Evolutionary conservation across 2,113 vertebrate species (phyloP).

Genomic region (Otus sunia): DNA sequence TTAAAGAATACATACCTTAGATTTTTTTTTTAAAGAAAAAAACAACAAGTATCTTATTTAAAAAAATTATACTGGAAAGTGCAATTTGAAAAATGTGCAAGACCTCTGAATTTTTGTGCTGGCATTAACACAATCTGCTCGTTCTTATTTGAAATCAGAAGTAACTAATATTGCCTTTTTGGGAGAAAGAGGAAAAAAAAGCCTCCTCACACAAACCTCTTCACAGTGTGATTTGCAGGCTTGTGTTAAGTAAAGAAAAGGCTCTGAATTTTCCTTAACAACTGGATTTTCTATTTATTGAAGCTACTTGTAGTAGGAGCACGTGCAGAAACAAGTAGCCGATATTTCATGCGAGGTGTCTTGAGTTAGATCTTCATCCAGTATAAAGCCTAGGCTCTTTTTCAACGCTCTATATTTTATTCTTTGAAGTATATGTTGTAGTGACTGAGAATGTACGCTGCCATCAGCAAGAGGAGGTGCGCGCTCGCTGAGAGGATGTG

Average conservation of each 20-base stretch:
- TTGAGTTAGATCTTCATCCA: slow-evolving; percentile 61
- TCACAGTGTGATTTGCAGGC: neutral
- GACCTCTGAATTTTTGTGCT: slow-evolving; percentile 71
- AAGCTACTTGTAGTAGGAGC: neutral
- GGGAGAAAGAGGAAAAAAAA: neutral
- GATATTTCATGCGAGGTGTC: neutral
- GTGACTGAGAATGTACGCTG: slow-evolving; percentile 65
- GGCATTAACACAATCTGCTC: slow-evolving; percentile 54
- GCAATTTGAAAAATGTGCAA: slow-evolving; percentile 75
- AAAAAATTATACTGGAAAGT: slow-evolving; percentile 80
- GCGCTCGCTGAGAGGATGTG: neutral
- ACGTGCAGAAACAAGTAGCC: slow-evolving; percentile 16
- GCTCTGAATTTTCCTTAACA: slow-evolving; percentile 45
- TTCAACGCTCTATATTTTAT: slow-evolving; percentile 52
- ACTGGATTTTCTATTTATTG: slow-evolving; percentile 58
- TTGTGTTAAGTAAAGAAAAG: slow-evolving; percentile 12
- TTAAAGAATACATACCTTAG: slow-evolving; percentile 75
- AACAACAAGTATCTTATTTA: slow-evolving; percentile 77
- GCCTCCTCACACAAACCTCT: neutral
- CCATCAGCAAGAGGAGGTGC: neutral
- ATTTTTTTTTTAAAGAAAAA: slow-evolving; percentile 46
- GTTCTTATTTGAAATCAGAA: slow-evolving; percentile 12
- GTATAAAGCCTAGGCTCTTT: slow-evolving; percentile 55
- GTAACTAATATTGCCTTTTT: neutral
- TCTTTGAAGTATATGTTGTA: slow-evolving; percentile 61